Evolutionary conservation across 2,113 vertebrate species (phyloP).

Genomic region (Chionis minor): DNA sequence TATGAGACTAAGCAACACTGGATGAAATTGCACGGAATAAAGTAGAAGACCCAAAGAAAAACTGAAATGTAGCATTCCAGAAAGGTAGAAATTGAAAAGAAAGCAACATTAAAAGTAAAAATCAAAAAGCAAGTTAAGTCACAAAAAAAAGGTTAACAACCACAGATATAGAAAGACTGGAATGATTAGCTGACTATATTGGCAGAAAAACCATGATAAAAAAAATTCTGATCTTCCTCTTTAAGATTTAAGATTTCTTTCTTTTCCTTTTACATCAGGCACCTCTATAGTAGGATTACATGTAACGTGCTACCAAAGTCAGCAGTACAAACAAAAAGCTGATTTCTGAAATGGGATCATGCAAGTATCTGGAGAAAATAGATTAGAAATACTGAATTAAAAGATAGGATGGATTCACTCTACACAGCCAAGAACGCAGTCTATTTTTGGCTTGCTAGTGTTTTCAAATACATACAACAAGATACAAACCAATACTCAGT

Average conservation of each 20-base stretch:
- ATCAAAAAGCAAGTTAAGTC: fast-evolving
- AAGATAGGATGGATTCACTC: background rate
- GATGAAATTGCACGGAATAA: background rate
- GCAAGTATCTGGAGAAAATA: background rate
- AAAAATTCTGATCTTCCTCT: background rate
- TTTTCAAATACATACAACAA: background rate
- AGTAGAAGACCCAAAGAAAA: background rate
- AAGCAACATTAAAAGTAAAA: background rate
- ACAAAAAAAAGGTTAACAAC: background rate
- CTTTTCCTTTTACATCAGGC: background rate
- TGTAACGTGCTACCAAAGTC: background rate
- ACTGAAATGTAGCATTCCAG: background rate
- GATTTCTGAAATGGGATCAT: background rate
- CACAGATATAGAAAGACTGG: background rate
- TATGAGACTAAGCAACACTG: background rate
- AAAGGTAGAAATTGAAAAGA: background rate
- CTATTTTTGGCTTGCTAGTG: background rate
- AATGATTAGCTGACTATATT: background rate
- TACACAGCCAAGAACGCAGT: background rate
- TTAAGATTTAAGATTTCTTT: background rate
- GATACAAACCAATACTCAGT: background rate
- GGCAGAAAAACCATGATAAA: background rate
- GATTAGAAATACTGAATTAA: background rate
- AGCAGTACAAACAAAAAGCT: background rate
- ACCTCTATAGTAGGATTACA: background rate